Percentiles rank a stretch among this genome's conserved stretches.
phyloP scores from a whole-genome alignment of 2,888 invertebrate genomes.

The Drosophila neonasuta region DNA sequence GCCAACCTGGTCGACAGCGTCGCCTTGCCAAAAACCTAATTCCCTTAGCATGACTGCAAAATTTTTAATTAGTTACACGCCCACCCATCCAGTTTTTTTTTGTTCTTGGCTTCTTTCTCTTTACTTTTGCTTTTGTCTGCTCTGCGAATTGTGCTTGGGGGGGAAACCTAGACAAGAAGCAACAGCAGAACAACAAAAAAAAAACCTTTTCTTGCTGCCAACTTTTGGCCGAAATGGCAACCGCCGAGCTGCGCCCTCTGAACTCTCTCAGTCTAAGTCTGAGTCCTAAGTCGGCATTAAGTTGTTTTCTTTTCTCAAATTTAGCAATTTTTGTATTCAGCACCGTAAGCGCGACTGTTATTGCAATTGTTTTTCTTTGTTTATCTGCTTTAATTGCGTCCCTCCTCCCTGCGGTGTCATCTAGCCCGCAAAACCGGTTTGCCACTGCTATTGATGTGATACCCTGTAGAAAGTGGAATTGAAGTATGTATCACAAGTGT shows the following conservation, averaged over 20 bases:
- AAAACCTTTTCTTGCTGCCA: conserved; percentile 33
- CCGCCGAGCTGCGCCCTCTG: conserved; percentile 2
- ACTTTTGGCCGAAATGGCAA: conserved; percentile 18
- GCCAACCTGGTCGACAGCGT: conserved; percentile 59
- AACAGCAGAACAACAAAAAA: not conserved
- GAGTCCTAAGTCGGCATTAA: conserved; percentile 60
- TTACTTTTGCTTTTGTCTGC: conserved; percentile 14
- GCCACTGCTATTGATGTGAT: not conserved
- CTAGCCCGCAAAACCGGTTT: conserved; percentile 11
- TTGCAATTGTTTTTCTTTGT: conserved; percentile 72
- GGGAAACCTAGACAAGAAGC: conserved; percentile 10
- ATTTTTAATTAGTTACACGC: conserved; percentile 72
- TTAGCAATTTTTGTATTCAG: conserved; percentile 62
- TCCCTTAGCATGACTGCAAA: conserved; percentile 76
- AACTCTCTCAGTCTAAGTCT: not conserved
- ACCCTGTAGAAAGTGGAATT: conserved; percentile 12
- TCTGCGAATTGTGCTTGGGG: not conserved
- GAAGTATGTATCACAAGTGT: not conserved
- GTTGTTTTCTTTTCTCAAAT: conserved; percentile 69
- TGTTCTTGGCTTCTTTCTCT: conserved; percentile 12
- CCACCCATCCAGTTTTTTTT: conserved; percentile 17
- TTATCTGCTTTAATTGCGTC: conserved; percentile 72
- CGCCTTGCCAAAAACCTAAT: conserved; percentile 67
- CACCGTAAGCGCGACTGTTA: conserved; percentile 54
- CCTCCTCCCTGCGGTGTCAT: conserved; percentile 24